Base-by-base conservation (phyloP, 2,888 invertebrate species). In the Pimpla rufipes region DNA sequence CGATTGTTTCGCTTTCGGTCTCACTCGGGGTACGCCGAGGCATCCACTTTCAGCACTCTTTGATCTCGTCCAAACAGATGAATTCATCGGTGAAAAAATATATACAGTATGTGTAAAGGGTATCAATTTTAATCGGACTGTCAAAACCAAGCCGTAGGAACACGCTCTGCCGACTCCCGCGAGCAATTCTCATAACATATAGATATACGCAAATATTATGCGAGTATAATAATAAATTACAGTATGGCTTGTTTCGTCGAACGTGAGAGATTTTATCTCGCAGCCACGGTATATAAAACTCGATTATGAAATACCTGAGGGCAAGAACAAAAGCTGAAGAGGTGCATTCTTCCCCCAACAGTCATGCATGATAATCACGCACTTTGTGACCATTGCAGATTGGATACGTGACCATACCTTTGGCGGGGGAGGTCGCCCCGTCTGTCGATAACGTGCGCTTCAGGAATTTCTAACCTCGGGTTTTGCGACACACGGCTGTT, bases 111-210 rank as follows among this genome's bases (percentile, higher is more conserved):
- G 52, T 55, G 37, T 78, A 82, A 78, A 40, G 10, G 59, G 42
- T n/a, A 70, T 73, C 18, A 78, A 74, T 70, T 70, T 78, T 55
- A 84, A 81, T 84, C 29, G 78, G 75, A 64, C 73, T 64, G 74
- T 78, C 84, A 45, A 13, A 45, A 47, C 16, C 81, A 64, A 70
- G 16, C 29, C 21, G 35, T 40, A 13, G 18, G 40, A 42, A 80
- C 18, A 42, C 29, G 13, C 45, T 62, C 40, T n/a, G 66, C 37
- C 11, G 16, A 16, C 23, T 62, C 21, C 18, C 16, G 11, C 18
- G 2, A 37, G 4, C 29, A 78, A 16, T 50, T 47, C 47, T 40
- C 21, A n/a, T 40, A 21, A 37, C 11, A 23, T 40, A 16, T 23
- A 35, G 21, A 6, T 35, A 50, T 70, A 35, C 11, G 13, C 21